Evolutionary conservation across 2,113 vertebrate genomes (phyloP).

Genomic region (Dicaeum eximium): DNA sequence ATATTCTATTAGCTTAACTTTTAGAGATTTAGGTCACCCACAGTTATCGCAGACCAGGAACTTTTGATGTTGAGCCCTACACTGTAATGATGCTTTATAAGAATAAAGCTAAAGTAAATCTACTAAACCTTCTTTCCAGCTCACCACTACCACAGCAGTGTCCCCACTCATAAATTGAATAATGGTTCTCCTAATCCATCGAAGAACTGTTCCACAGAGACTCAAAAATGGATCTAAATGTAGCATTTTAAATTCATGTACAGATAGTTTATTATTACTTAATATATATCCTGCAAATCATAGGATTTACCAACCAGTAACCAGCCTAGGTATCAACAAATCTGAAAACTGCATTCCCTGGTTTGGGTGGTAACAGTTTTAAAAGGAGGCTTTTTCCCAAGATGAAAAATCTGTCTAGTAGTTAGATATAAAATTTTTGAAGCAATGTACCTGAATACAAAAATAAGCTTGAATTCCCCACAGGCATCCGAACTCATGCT

Average conservation of each 20-base stretch:
- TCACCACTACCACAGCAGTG: background rate
- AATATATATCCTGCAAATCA: background rate
- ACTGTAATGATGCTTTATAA: background rate
- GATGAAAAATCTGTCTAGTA: background rate
- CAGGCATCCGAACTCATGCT: background rate
- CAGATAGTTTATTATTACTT: background rate
- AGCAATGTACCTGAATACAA: background rate
- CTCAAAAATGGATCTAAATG: background rate
- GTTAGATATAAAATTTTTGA: background rate
- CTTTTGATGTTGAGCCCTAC: background rate
- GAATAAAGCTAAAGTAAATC: background rate
- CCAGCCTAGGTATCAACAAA: background rate
- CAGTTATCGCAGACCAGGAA: background rate
- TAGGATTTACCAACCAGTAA: background rate
- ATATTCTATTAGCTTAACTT: background rate
- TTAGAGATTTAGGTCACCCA: background rate
- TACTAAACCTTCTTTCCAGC: background rate
- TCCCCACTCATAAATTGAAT: background rate
- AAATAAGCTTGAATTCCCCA: slow-evolving; percentile 8
- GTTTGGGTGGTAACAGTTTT: background rate
- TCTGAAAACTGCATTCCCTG: background rate
- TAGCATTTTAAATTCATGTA: background rate
- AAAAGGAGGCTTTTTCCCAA: background rate
- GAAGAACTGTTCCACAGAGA: background rate
- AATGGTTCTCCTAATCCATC: background rate